Base-by-base conservation (phyloP, 2,797 vertebrate genomes). In the Propithecus perrieri region DNA sequence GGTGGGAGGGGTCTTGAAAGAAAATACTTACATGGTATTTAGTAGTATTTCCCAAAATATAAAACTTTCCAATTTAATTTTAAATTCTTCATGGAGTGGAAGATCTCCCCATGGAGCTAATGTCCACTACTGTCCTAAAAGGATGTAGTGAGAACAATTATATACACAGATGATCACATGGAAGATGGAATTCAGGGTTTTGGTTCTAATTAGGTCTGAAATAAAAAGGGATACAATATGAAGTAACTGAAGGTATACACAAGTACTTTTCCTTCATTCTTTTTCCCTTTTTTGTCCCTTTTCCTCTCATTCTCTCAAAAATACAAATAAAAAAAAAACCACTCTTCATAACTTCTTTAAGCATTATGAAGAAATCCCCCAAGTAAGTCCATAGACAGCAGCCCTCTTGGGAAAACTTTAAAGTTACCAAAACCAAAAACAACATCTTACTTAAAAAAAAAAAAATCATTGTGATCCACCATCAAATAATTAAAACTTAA, bases 401-500 rank as follows among this genome's bases (percentile, higher is more conserved):
- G 89, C 92, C 96, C 98, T 71, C 96, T 98, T 98, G 97, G 98
- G 98, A 50, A n/a, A 98, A 96, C 79, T 71, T 96, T 97, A 98
- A 98, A 98, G 97, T 98, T 98, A 97, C 97, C 97, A 97, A 97
- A 96, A 92, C 94, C 84, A 95, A 97, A 98, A 97, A 97, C 89
- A 94, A 89, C 46, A 92, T n/a, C n/a, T n/a, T n/a, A n/a, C n/a
- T n/a, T n/a, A n/a, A 97, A 59, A 48, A 50, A 48, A 55, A 22
- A 97, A 55, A 26, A 57, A 57, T 88, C 94, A 97, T 97, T 98
- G 97, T 97, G 96, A 96, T 97, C 97, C 98, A 95, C 95, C 98
- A 97, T 97, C 97, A 98, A 87, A 97, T 97, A 98, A 96, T 97
- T 97, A 97, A 97, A 97, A 97, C 96, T 98, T 97, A 98, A 98